A percentile compares a stretch with the other conserved stretches of the same genome.
phyloP scores from a whole-genome alignment of 2,888 invertebrate species.

The Azorinus chamasolen region DNA sequence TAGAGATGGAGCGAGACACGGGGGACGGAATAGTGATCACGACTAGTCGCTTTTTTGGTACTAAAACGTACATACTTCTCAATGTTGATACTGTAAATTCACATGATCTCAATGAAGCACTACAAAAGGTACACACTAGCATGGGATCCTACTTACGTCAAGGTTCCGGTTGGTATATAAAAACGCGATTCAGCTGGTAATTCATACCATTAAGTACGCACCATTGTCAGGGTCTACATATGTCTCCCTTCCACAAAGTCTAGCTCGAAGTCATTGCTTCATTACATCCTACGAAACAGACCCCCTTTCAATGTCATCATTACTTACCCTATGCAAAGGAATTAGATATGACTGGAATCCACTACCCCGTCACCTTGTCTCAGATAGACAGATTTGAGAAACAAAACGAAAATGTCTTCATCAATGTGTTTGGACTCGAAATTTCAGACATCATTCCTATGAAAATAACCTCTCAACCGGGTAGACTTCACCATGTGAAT shows the following conservation, averaged over 20 bases:
- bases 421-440: slow-evolving; percentile 59
- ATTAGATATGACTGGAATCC: slow-evolving; percentile 41
- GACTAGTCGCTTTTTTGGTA: slow-evolving; percentile 30
- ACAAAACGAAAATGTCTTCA: slow-evolving; percentile 36
- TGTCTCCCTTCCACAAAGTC: slow-evolving; percentile 35
- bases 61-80: slow-evolving; percentile 20
- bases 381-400: slow-evolving; percentile 37
- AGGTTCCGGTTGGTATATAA: slow-evolving; percentile 51
- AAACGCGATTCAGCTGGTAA: slow-evolving; percentile 41
- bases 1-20: slow-evolving; percentile 51
- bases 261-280: slow-evolving; percentile 9
- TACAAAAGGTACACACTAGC: slow-evolving; percentile 45
- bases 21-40: slow-evolving; percentile 17
- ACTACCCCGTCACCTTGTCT: slow-evolving; percentile 39
- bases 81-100: slow-evolving; percentile 14
- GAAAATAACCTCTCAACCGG: slow-evolving; percentile 26
- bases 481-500: slow-evolving; percentile 42
- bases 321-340: slow-evolving; percentile 33
- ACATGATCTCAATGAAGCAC: slow-evolving; percentile 39
- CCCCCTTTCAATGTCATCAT: no score
- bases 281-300: slow-evolving; percentile 35
- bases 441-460: slow-evolving; percentile 43
- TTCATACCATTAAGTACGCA: slow-evolving; percentile 40
- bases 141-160: slow-evolving; percentile 45
- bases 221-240: slow-evolving; percentile 49